These are phyloP conservation scores for Pseudoatta argentina DNA, from an alignment of 1,140 invertebrate species.

Conservation along the genomic window DNA sequence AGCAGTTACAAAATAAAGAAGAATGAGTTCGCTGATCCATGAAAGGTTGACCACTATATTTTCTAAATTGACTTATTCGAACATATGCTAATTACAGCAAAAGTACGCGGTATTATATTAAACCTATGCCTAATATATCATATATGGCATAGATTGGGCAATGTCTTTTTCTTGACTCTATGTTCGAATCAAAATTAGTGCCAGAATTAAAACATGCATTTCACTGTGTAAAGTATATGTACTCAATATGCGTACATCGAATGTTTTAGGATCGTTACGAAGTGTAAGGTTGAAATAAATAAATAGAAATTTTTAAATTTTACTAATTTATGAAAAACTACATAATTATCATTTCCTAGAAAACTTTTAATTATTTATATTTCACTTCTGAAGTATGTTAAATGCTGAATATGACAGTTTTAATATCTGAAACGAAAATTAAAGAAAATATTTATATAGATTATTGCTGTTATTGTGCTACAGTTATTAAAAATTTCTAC, in stretches of 20 bases:
- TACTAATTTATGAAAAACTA: slow-evolving; percentile 20
- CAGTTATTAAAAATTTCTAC: neutral
- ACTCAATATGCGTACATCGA: neutral
- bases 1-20: too few relatives aligned
- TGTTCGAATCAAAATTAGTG: neutral
- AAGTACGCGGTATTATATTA: neutral
- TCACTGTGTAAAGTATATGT: neutral
- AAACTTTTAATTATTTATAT: neutral
- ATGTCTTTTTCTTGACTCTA: neutral
- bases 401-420: neutral
- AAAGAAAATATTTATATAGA: neutral
- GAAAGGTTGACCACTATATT: neutral
- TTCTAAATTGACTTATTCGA: neutral
- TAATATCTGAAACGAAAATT: slow-evolving; percentile 9
- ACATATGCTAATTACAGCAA: neutral
- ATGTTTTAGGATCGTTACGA: neutral
- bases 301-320: neutral
- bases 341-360: neutral
- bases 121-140: too few relatives aligned
- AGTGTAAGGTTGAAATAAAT: slow-evolving; percentile 20
- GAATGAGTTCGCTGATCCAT: too few relatives aligned
- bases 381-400: slow-evolving; percentile 14
- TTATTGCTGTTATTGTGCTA: neutral
- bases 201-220: neutral
- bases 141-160: neutral